Conservation (phyloP, 2,113 vertebrate species). For the Anolis sagrei region DNA sequence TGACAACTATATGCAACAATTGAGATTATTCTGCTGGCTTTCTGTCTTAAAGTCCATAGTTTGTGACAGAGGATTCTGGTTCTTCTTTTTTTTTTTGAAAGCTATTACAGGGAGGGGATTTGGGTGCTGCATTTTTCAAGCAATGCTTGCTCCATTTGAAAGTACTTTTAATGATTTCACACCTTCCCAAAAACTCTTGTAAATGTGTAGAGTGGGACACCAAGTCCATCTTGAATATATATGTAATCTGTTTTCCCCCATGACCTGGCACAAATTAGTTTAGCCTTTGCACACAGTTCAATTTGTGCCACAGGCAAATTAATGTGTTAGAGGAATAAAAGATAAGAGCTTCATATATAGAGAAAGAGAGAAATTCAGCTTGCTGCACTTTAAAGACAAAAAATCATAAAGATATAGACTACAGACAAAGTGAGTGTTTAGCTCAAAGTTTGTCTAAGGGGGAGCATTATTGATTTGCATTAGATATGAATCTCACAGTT, state of each 20-base stretch:
- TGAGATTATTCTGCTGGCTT: too few species aligned
- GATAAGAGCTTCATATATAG: background rate
- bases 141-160: too few species aligned
- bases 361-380: too few species aligned
- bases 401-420: background rate
- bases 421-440: background rate
- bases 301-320: background rate
- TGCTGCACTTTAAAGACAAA: too few species aligned
- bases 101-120: too few species aligned
- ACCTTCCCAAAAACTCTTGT: background rate
- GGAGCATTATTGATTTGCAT: background rate
- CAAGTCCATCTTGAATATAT: background rate
- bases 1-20: too few species aligned
- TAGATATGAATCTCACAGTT: background rate
- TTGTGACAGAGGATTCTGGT: too few species aligned
- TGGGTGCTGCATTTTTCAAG: too few species aligned
- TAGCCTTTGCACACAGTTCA: background rate
- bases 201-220: background rate
- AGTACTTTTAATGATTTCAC: too few species aligned
- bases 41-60: too few species aligned
- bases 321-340: background rate
- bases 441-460: slow-evolving; percentile 3
- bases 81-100: too few species aligned
- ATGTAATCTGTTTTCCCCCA: background rate
- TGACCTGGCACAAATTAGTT: background rate